A percentile compares a stretch with the other conserved stretches of the same genome.
phyloP scores from a whole-genome alignment of 1,140 invertebrate species.

The Drosophila albomicans region DNA sequence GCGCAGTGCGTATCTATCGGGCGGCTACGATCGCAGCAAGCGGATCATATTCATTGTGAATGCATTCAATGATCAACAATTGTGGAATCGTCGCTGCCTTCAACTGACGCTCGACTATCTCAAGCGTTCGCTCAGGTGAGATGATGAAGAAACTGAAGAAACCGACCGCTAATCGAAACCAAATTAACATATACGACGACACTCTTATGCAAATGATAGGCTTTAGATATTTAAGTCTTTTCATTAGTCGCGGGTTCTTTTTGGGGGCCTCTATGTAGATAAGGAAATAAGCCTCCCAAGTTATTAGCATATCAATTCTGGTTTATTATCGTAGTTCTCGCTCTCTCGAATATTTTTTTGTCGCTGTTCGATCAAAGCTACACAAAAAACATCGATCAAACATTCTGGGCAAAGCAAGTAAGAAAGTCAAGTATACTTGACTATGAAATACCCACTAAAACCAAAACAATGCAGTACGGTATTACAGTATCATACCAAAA shows the following conservation, averaged over 20 bases:
- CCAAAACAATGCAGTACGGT: no score
- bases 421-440: no score
- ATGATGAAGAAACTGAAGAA: conserved; percentile 28
- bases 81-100: conserved; percentile 86
- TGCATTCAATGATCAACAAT: conserved; percentile 86
- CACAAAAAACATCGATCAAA: background rate
- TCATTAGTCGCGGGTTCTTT: conserved; percentile 53
- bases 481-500: no score
- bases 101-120: conserved; percentile 87
- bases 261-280: background rate
- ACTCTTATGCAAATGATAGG: conserved; percentile 70
- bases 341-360: background rate
- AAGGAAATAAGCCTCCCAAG: background rate
- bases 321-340: conserved; percentile 11
- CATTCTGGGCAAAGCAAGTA: background rate
- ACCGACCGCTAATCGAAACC: conserved; percentile 48
- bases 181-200: conserved; percentile 63
- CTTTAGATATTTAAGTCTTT: conserved; percentile 52
- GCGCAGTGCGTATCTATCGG: conserved; percentile 87
- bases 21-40: conserved; percentile 88
- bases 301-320: conserved; percentile 35
- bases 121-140: conserved; percentile 88
- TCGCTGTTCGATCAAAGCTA: background rate
- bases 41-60: conserved; percentile 88
- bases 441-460: no score